Conservation (phyloP, 2,888 invertebrate genomes). For the Sinopyrophorus schimmeli region DNA sequence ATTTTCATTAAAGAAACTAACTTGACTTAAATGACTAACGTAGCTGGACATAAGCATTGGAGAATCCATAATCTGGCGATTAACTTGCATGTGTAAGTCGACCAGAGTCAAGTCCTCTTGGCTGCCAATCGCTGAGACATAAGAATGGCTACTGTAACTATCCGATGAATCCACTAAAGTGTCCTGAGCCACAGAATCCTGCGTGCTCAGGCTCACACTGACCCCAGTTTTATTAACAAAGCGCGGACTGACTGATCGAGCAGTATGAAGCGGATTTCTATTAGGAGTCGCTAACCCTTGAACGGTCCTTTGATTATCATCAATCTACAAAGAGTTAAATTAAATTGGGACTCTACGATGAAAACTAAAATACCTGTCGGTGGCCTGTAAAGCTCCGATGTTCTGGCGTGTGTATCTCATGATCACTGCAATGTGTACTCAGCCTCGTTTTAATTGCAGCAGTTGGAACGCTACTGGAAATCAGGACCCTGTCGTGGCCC, state of each 20-base stretch:
- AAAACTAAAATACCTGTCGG: constrained; percentile 14
- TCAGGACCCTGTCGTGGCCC: constrained; percentile 46
- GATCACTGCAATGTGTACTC: constrained; percentile 63
- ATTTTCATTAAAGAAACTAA: constrained; percentile 52
- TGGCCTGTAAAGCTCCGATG: constrained; percentile 54
- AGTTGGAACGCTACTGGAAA: constrained; percentile 43
- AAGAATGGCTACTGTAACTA: constrained; percentile 82
- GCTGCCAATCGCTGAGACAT: constrained; percentile 88
- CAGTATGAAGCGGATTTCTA: constrained; percentile 41
- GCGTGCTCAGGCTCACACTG: constrained; percentile 21
- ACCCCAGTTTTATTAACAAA: constrained; percentile 18
- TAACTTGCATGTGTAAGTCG: constrained; percentile 91
- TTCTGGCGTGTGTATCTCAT: constrained; percentile 66
- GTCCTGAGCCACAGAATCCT: constrained; percentile 35
- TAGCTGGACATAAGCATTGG: constrained; percentile 95
- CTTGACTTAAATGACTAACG: constrained; percentile 87
- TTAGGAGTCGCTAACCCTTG: constrained; percentile 53
- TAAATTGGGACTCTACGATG: not conserved
- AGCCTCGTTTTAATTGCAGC: constrained; percentile 49
- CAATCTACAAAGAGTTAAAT: constrained; percentile 37
- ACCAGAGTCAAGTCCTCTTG: constrained; percentile 91
- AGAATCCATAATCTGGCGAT: constrained; percentile 86
- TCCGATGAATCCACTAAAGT: constrained; percentile 64
- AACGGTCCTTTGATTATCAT: constrained; percentile 45
- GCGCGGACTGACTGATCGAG: constrained; percentile 40